phyloP scores from a whole-genome alignment of 2,888 invertebrate genomes.

The Acronicta leporina region DNA sequence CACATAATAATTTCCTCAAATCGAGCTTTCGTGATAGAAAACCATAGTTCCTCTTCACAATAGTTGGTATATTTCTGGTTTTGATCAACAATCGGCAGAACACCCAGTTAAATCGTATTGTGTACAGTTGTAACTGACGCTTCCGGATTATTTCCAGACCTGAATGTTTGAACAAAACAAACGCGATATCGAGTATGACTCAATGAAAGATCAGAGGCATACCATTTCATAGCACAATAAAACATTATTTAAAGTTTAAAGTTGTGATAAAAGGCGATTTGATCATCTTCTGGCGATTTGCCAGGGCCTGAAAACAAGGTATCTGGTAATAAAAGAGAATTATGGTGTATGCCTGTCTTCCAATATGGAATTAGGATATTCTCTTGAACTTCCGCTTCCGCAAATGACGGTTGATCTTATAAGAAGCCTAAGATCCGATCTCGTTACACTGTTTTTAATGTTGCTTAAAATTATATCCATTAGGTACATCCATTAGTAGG shows the following conservation, averaged over 20 bases:
- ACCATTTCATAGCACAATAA: conserved; percentile 24
- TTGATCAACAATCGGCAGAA: conserved; percentile 34
- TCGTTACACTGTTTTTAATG: too few relatives aligned
- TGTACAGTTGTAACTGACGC: conserved; percentile 23
- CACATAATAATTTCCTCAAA: not conserved
- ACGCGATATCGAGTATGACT: conserved; percentile 26
- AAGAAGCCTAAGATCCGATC: too few relatives aligned
- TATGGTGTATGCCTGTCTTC: not conserved
- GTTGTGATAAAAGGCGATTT: conserved; percentile 17
- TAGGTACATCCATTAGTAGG: too few relatives aligned
- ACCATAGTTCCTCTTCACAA: conserved; percentile 2
- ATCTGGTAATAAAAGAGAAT: not conserved
- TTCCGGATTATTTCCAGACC: conserved; percentile 40
- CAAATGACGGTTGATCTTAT: not conserved
- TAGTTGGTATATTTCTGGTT: conserved; percentile 27
- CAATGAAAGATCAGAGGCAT: conserved; percentile 39
- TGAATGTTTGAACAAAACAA: conserved; percentile 35
- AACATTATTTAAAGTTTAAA: conserved; percentile 17
- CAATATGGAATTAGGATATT: not conserved
- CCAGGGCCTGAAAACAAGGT: conserved; percentile 2
- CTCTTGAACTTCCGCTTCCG: not conserved
- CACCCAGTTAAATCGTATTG: conserved; percentile 28
- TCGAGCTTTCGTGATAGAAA: not conserved
- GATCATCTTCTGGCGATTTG: conserved; percentile 5
- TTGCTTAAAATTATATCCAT: too few relatives aligned